Percentiles rank a stretch among this genome's conserved stretches.
Evolutionary conservation across 2,113 vertebrate species (phyloP).

Genomic region (Scolopax mira): DNA sequence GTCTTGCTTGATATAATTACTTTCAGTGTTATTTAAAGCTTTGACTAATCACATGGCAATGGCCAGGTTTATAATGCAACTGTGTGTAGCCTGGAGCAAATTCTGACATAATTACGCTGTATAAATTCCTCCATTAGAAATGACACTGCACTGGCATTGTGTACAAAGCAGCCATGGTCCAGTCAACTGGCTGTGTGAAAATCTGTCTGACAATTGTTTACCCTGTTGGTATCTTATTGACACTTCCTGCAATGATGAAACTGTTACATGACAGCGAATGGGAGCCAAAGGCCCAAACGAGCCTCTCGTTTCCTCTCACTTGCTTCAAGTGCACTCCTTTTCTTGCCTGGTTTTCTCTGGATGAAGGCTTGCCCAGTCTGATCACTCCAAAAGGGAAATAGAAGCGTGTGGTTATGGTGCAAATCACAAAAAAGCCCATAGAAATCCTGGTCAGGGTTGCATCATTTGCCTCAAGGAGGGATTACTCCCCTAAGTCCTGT

Average conservation of each 20-base stretch:
- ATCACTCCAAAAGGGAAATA: neutral
- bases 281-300: neutral
- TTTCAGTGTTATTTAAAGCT: constrained; percentile 67
- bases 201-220: constrained; percentile 69
- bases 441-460: neutral
- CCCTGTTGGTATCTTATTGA: constrained; percentile 58
- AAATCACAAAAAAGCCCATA: neutral
- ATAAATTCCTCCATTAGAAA: constrained; percentile 69
- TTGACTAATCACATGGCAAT: constrained; percentile 64
- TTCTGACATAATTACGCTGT: constrained; percentile 61
- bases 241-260: constrained; percentile 50
- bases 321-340: neutral
- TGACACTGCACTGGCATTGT: constrained; percentile 57
- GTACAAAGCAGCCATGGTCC: constrained; percentile 61
- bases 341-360: neutral
- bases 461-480: neutral
- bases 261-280: constrained; percentile 2
- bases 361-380: neutral
- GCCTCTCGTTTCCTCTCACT: neutral
- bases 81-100: constrained; percentile 57
- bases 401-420: neutral
- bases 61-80: constrained; percentile 62
- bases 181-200: constrained; percentile 66
- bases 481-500: neutral
- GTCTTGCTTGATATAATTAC: constrained; percentile 60